Evolutionary conservation across 2,797 vertebrate genomes (phyloP).

Genomic region (Poecilia velifera): DNA sequence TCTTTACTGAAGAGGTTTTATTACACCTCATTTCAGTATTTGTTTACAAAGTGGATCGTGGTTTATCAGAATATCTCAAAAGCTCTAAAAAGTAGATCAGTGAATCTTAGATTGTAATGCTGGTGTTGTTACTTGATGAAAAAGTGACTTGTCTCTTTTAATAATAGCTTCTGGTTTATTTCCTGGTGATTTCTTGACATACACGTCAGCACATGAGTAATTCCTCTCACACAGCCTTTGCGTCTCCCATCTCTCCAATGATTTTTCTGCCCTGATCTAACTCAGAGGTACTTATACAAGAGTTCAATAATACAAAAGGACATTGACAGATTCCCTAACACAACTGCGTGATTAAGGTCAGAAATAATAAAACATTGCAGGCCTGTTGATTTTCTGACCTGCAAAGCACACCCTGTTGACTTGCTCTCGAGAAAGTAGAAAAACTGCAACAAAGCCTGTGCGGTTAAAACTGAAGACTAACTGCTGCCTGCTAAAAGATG

Average conservation of each 20-base stretch:
- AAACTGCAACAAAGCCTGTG: slow-evolving; percentile 53
- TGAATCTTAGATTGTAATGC: not conserved
- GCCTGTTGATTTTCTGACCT: slow-evolving; percentile 51
- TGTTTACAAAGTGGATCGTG: not conserved
- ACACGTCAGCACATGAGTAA: slow-evolving; percentile 38
- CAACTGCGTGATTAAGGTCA: slow-evolving; percentile 13
- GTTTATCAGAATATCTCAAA: not conserved
- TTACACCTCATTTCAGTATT: not conserved
- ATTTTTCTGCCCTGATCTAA: slow-evolving; percentile 32
- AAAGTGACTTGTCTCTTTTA: not conserved
- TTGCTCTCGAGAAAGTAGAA: slow-evolving; percentile 35
- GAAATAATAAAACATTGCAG: slow-evolving; percentile 41
- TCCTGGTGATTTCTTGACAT: not conserved
- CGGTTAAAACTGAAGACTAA: slow-evolving; percentile 43
- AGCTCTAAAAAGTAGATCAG: not conserved
- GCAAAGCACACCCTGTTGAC: slow-evolving; percentile 44
- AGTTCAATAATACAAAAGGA: slow-evolving; percentile 38
- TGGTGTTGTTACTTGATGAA: not conserved
- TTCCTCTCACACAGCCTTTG: slow-evolving; percentile 18
- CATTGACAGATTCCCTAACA: slow-evolving; percentile 18
- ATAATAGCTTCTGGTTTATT: not conserved
- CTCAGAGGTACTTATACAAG: slow-evolving; percentile 15
- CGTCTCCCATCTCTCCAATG: slow-evolving; percentile 27
- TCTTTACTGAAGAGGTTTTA: not conserved
- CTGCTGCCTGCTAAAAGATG: slow-evolving; percentile 37